Evolutionary conservation across 1,140 invertebrate species (phyloP), one percentile per base, ranked within the genome.

Genomic region (Drosophila azteca): DNA sequence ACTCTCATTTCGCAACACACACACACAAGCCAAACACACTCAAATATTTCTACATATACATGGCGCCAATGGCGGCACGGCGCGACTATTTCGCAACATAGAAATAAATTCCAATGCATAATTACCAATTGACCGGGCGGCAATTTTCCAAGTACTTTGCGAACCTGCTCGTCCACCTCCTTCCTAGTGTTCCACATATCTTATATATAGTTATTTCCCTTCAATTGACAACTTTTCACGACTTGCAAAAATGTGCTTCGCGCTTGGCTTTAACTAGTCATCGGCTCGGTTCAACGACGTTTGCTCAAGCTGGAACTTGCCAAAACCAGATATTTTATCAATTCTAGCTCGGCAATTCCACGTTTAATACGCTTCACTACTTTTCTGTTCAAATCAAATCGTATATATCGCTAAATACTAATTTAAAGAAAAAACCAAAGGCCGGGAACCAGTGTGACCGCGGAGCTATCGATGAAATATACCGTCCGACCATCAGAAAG

Each of bases 21-120:
- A 20, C 17, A 20, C 17, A 20, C 17, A 0, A 20, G 17, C 17
- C 17, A 29, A 22, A 41, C 44, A 69, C 44, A 26, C 67, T 43
- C 9, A 74, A 54, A 43, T 39, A 4, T 22, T 24, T 24, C 45
- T 24, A 39, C 39, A 41, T 7, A 60, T 22, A n/a, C 54, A 9
- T 13, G 29, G 51, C 48, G 66, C 44, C 63, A 67, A 68, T 76
- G 72, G 71, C 73, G 72, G 31, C 31, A 26, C 24, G 31, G 71
- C 79, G 52, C 63, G 45, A 49, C 55, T 53, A 87, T 87, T 87
- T 87, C 82, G 83, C 82, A 87, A 85, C 70, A 76, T 69, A 72
- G 60, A 39, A 39, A 39, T 54, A 57, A 70, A 71, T 68, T 65
- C 43, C 52, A 26, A 59, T 77, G 55, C 51, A n/a, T 8, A 41